phyloP scores from a whole-genome alignment of 2,888 invertebrate genomes.

The Chymomyza amoena region DNA sequence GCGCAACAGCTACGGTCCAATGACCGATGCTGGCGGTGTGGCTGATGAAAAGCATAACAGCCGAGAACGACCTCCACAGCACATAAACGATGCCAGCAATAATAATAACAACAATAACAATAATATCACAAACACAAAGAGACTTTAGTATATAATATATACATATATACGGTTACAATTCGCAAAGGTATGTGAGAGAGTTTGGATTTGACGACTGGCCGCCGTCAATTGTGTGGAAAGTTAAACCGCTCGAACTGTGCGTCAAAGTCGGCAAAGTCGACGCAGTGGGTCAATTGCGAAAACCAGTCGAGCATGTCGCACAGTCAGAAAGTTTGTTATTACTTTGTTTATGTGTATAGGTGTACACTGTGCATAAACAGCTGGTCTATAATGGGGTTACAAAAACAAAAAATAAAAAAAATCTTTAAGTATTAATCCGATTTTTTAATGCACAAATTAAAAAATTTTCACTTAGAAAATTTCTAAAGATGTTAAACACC shows the following conservation, averaged over 20 bases:
- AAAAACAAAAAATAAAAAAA: not conserved
- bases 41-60: slow-evolving; percentile 57
- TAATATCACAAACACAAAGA: slow-evolving; percentile 21
- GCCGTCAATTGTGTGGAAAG: slow-evolving; percentile 60
- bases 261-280: slow-evolving; percentile 1
- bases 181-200: slow-evolving; percentile 32
- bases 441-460: not conserved
- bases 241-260: slow-evolving; percentile 25
- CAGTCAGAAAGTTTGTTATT: slow-evolving; percentile 1
- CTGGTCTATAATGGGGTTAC: not conserved
- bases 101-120: slow-evolving; percentile 10
- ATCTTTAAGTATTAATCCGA: not conserved
- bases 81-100: slow-evolving; percentile 34
- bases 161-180: slow-evolving; percentile 18
- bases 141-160: slow-evolving; percentile 1
- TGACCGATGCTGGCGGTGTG: slow-evolving; percentile 56
- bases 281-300: slow-evolving; percentile 59
- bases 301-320: slow-evolving; percentile 39
- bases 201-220: slow-evolving; percentile 2
- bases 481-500: no score
- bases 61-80: slow-evolving; percentile 67
- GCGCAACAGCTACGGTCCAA: slow-evolving; percentile 58
- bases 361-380: not conserved
- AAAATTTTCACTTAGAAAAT: not conserved
- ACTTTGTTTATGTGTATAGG: not conserved